Conservation (phyloP, 2,113 vertebrate genomes). For the Oostethus manadensis region DNA sequence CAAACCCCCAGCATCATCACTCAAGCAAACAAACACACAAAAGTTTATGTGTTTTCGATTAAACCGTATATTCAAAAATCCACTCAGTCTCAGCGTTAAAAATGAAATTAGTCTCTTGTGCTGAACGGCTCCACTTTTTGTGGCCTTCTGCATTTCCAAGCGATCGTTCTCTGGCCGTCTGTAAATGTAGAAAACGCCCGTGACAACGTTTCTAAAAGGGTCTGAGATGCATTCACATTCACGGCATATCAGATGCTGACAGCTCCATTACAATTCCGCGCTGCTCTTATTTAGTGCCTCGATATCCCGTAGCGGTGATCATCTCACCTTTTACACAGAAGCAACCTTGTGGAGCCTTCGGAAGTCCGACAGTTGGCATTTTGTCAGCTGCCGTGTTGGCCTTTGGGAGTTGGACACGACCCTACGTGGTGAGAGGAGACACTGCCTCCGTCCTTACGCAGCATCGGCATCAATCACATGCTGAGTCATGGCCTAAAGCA, state of each 20-base stretch:
- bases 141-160: background rate
- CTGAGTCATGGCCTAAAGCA: background rate
- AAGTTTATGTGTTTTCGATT: slow-evolving; percentile 3
- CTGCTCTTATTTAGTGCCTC: slow-evolving; percentile 14
- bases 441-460: background rate
- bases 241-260: background rate
- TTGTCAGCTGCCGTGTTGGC: slow-evolving; percentile 11
- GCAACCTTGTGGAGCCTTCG: background rate
- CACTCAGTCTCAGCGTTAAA: background rate
- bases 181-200: background rate
- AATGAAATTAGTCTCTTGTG: slow-evolving; percentile 1
- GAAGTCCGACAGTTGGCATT: background rate
- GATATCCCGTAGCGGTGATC: slow-evolving; percentile 7
- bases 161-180: background rate
- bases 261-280: background rate
- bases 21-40: slow-evolving; percentile 3
- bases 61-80: slow-evolving; percentile 2
- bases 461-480: background rate
- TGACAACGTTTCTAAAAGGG: background rate
- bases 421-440: background rate
- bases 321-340: background rate
- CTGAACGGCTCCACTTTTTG: background rate
- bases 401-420: background rate
- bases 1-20: background rate
- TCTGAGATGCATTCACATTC: background rate